Evolutionary conservation across 2,113 vertebrate species (phyloP).

Genomic region (Arenaria interpres): DNA sequence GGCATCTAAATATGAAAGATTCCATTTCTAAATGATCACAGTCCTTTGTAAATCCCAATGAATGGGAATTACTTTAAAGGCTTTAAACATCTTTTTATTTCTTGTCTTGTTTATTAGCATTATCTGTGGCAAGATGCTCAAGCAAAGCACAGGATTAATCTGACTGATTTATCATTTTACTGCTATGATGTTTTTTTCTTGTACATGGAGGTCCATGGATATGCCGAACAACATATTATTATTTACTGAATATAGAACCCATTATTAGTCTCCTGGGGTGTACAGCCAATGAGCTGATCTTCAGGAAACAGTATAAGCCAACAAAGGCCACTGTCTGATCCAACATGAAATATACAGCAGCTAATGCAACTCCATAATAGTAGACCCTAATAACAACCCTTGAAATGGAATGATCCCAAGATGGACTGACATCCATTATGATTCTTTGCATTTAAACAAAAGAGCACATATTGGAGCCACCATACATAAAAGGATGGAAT

Average conservation of each 20-base stretch:
- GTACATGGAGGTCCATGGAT: background rate
- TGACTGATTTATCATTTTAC: background rate
- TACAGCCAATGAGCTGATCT: background rate
- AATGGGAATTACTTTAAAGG: background rate
- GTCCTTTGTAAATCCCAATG: background rate
- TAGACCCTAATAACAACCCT: background rate
- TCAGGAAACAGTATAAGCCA: background rate
- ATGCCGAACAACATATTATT: background rate
- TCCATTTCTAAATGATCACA: background rate
- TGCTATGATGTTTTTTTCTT: background rate
- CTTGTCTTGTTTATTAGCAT: background rate
- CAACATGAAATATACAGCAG: background rate
- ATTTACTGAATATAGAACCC: background rate
- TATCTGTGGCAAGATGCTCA: background rate
- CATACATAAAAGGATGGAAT: background rate
- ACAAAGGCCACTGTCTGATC: background rate
- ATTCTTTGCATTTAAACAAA: background rate
- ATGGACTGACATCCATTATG: background rate
- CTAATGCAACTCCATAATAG: background rate
- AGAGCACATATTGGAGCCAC: background rate
- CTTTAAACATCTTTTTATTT: background rate
- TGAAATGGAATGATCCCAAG: background rate
- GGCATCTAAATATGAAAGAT: background rate
- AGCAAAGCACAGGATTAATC: background rate
- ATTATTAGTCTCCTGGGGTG: background rate